Conservation (phyloP, 1,140 invertebrate species). For the Hypsibius dujardini region DNA sequence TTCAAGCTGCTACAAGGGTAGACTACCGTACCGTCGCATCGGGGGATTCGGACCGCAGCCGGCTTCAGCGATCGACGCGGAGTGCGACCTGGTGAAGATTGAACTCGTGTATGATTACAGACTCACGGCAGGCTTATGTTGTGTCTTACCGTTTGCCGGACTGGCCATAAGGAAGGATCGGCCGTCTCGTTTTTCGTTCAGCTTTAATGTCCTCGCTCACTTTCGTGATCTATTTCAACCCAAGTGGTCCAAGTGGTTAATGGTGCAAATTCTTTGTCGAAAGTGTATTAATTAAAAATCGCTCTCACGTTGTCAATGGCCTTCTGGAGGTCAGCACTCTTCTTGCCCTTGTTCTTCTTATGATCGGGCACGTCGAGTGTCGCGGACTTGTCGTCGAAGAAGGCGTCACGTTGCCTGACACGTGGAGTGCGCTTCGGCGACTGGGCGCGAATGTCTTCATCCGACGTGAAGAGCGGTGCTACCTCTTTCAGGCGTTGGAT, state of each 20-base stretch:
- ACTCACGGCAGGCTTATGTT: not conserved
- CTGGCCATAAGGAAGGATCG: not conserved
- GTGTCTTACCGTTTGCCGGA: constrained; percentile 1
- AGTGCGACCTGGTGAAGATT: not conserved
- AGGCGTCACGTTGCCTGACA: not conserved
- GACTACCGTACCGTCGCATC: not conserved
- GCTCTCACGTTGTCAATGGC: constrained; percentile 13
- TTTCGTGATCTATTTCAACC: constrained; percentile 3
- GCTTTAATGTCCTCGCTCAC: constrained; percentile 16
- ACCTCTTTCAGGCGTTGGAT: constrained; percentile 7
- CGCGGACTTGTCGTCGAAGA: not conserved
- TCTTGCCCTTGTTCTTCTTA: constrained; percentile 15
- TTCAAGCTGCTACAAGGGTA: not conserved
- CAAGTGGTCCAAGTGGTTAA: not conserved
- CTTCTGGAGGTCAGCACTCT: constrained; percentile 12
- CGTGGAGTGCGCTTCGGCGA: not conserved
- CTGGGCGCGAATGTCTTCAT: not conserved
- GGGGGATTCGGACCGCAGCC: not conserved
- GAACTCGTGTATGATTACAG: too few relatives aligned
- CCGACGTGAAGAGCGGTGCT: not conserved
- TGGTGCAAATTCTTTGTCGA: not conserved
- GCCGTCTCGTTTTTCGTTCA: not conserved
- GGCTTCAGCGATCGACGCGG: constrained; percentile 2
- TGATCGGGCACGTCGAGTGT: not conserved
- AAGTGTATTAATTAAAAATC: not conserved